A percentile compares a stretch with the other conserved stretches of the same genome.
Conservation (phyloP, 2,797 vertebrate species). For the Hemibagrus guttatus region DNA sequence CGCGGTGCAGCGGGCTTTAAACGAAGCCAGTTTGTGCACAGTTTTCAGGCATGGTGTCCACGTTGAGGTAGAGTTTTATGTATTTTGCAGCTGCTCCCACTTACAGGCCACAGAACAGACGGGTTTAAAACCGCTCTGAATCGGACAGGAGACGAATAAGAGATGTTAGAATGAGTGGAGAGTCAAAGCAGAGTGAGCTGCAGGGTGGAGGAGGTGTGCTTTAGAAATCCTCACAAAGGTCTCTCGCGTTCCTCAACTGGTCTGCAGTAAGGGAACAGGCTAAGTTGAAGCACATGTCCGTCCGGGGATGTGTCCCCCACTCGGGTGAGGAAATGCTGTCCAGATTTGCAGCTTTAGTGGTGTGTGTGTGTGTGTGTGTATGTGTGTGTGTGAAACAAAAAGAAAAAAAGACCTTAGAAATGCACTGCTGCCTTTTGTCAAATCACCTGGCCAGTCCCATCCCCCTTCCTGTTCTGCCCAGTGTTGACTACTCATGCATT, state of each 20-base stretch:
- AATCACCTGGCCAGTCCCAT: slow-evolving; percentile 12
- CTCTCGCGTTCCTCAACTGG: not conserved
- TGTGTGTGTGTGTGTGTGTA: not conserved
- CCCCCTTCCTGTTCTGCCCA: not conserved
- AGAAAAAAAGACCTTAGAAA: slow-evolving; percentile 36
- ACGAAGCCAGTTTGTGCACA: not conserved
- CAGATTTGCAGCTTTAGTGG: slow-evolving; percentile 34
- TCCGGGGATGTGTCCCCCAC: not conserved
- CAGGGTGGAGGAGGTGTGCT: not conserved
- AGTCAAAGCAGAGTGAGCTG: not conserved
- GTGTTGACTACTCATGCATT: slow-evolving; percentile 23
- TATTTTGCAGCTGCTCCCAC: slow-evolving; percentile 41
- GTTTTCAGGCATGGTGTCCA: slow-evolving; percentile 19
- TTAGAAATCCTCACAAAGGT: slow-evolving; percentile 1
- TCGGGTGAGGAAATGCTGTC: slow-evolving; percentile 32
- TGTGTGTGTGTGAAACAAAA: not conserved
- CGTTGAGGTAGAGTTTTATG: slow-evolving; percentile 50
- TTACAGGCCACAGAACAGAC: not conserved
- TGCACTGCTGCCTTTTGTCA: slow-evolving; percentile 33
- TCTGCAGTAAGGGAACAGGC: not conserved
- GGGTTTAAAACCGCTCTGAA: not conserved
- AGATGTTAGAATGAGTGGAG: not conserved
- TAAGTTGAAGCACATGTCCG: slow-evolving; percentile 39
- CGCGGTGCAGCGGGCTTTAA: slow-evolving; percentile 1
- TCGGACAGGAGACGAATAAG: not conserved